Evolutionary conservation across 2,797 vertebrate genomes (phyloP).

Genomic region (Oceanodroma leucorhoa): DNA sequence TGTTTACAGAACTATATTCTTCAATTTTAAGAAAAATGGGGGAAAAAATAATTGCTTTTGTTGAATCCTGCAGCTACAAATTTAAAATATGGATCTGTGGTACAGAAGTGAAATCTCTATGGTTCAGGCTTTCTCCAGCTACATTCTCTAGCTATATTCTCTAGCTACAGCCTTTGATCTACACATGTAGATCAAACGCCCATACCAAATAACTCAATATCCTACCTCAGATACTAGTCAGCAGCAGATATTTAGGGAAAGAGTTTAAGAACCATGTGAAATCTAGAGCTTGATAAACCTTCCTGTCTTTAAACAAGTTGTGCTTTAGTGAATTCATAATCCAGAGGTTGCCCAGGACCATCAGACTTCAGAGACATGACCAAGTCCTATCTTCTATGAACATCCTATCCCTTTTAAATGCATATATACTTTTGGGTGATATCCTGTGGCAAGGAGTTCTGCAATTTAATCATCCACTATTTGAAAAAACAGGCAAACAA

Average conservation of each 20-base stretch:
- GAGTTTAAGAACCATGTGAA: neutral
- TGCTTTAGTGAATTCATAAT: neutral
- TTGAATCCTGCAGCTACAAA: neutral
- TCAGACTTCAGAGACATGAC: neutral
- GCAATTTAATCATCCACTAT: neutral
- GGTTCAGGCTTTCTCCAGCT: neutral
- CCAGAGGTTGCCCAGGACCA: neutral
- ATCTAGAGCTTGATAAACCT: neutral
- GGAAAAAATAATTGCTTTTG: neutral
- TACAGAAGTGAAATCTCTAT: neutral
- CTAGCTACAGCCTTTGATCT: neutral
- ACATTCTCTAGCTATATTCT: neutral
- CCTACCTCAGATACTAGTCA: neutral
- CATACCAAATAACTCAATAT: neutral
- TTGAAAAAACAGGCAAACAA: neutral
- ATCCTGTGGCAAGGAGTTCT: neutral
- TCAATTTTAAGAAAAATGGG: neutral
- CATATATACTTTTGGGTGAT: neutral
- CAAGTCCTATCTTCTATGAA: neutral
- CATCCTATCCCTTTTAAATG: neutral
- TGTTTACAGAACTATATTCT: neutral
- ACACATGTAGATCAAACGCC: neutral
- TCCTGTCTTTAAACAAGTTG: neutral
- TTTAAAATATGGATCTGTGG: neutral
- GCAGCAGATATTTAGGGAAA: neutral